Evolutionary conservation across 2,888 invertebrate genomes (phyloP), one percentile per base, ranked within the genome.

Genomic region (Sialis lutaria): DNA sequence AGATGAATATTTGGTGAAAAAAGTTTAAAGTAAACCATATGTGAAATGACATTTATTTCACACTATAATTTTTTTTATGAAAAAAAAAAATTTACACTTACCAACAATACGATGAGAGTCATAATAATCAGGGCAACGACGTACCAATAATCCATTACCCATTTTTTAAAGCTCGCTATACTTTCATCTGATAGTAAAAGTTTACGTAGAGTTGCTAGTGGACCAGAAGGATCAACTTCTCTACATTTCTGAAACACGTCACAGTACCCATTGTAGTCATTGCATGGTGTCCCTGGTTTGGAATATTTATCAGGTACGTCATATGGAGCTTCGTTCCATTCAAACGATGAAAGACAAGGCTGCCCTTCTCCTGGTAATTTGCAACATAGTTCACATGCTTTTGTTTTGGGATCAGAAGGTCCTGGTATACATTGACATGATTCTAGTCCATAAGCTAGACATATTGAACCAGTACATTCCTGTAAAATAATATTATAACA

Each of bases 391-490:
- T 92, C 90, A 64, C 93, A 95, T 1, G 90, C 84, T 55, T 91
- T 87, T 33, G 86, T 87, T 52, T 82, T 76, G 56, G 78, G 75
- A 61, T 91, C 90, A 55, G 75, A 78, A 44, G 78, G 76, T 34
- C 81, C 80, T 6, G 88, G 79, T 54, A 82, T 78, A 63, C 92
- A 92, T 64, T 92, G 92, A 61, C 97, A 97, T 35, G 95, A 95
- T 67, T 93, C 90, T 65, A 97, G 74, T 8, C 92, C 91, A 62
- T 95, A 95, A 5, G 90, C 90, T 55, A 93, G 73, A 69, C 97
- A 98, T 60, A 98, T 93, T n/a, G 95, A 95, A 1, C 93, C 95
- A 0, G 92, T 92, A 62, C 97, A 97, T 65, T 93, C 88, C 86
- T 86, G 59, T 31, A 58, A 60, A 53, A 22, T 22, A 22, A 22